A percentile compares a stretch with the other conserved stretches of the same genome.
Conservation (phyloP, 2,797 vertebrate genomes). For the Coilia nasus region DNA sequence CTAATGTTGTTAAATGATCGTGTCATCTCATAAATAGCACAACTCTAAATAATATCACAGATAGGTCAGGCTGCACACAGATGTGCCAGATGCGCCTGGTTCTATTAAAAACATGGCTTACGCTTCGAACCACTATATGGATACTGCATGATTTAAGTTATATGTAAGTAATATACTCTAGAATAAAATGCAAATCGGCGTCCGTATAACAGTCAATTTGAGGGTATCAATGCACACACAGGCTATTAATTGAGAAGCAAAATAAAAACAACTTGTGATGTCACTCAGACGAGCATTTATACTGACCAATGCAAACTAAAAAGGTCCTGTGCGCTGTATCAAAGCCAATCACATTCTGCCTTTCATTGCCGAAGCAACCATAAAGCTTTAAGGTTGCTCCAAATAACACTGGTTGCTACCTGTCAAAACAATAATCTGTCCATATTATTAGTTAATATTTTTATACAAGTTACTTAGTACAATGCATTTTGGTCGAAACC, state of each 20-base stretch:
- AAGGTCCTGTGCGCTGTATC: background rate
- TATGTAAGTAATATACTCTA: background rate
- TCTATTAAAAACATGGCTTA: background rate
- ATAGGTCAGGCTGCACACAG: background rate
- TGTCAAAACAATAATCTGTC: background rate
- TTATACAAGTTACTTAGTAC: background rate
- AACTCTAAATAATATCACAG: background rate
- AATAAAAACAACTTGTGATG: conserved; percentile 19
- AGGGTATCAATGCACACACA: background rate
- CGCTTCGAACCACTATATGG: background rate
- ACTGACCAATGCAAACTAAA: background rate
- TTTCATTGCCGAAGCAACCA: conserved; percentile 2
- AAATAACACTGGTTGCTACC: background rate
- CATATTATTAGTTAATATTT: background rate
- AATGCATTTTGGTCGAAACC: background rate
- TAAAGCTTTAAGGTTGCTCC: background rate
- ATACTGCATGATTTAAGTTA: background rate
- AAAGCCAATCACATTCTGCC: background rate
- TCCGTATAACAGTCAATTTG: background rate
- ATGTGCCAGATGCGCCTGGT: background rate
- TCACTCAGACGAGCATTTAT: background rate
- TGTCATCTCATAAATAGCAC: background rate
- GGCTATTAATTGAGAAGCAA: background rate
- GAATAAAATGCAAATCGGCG: background rate
- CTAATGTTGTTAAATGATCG: background rate